phyloP scores from a whole-genome alignment of 2,888 invertebrate species.

The Gortyna flavago region DNA sequence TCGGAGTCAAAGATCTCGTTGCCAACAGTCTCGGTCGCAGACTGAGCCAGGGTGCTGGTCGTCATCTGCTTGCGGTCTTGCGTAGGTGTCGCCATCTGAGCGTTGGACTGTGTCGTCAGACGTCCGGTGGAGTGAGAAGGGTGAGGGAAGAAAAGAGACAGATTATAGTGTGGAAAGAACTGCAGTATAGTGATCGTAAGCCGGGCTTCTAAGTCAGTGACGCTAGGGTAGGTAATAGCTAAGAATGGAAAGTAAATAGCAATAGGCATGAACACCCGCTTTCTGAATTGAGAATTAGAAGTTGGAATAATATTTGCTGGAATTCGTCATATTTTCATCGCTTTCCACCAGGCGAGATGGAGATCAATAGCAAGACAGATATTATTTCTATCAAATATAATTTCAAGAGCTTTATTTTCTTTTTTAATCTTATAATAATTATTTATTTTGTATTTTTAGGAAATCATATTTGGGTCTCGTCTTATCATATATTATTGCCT shows the following conservation, averaged over 20 bases:
- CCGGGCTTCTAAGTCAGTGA: background rate
- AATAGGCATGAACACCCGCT: background rate
- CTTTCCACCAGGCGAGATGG: background rate
- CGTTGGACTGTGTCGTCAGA: slow-evolving; percentile 71
- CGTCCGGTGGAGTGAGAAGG: slow-evolving; percentile 13
- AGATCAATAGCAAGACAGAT: background rate
- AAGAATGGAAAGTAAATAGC: background rate
- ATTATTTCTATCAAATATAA: background rate
- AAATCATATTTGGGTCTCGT: background rate
- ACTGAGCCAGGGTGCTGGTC: slow-evolving; percentile 91
- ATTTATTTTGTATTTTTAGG: background rate
- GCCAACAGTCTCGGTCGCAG: slow-evolving; percentile 94
- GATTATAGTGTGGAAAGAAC: slow-evolving; percentile 13
- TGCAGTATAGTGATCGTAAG: background rate
- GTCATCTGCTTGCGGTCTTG: slow-evolving; percentile 94
- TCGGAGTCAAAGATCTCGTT: slow-evolving; percentile 96
- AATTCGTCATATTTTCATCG: background rate
- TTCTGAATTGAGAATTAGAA: background rate
- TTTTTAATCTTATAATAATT: background rate
- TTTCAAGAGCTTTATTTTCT: background rate
- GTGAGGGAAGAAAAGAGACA: slow-evolving; percentile 27
- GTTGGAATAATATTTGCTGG: background rate
- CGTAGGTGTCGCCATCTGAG: slow-evolving; percentile 91
- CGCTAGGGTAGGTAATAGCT: background rate
- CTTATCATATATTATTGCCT: background rate